Base-by-base conservation (phyloP, 2,113 vertebrate species). In the Nesoenas mayeri region DNA sequence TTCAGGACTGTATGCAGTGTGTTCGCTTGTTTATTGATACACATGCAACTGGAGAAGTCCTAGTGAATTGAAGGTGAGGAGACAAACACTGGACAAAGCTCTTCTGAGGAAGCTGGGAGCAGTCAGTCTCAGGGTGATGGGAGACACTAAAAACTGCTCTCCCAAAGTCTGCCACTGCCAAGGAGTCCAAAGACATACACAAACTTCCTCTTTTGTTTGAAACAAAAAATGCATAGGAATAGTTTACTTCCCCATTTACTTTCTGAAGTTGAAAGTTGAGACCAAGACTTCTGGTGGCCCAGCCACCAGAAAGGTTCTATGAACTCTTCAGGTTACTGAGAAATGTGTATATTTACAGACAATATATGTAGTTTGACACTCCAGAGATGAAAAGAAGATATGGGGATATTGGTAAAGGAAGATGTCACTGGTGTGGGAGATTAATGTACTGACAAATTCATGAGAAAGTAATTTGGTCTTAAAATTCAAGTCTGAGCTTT, bases 401-500 rank as follows among this genome's bases (percentile, higher is more conserved):
- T 1, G 25, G 16, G 65, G 31, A 16, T 53, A 12, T 7, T 73
- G 64, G 16, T 51, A 56, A 70, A 80, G 16, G 53, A 78, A 51
- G 29, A 48, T 64, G 36, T 28, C 42, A 44, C 8, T 44, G 9
- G 7, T 81, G 28, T 79, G 61, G 78, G 82, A 91, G 51, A 64
- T 71, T 84, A 85, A 38, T 54, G 51, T 36, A 29, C 28, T 14
- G 40, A 79, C 61, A 95, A 96, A 84, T 86, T 83, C 3, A 88
- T 80, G 32, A 95, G 60, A 78, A 74, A 92, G 29, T 36, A 0
- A 60, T 86, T 93, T 90, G 79, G 80, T 88, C 82, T 92, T 81
- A 81, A 84, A 92, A 94, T 93, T 88, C 79, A 94, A 86, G 72
- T 18, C 61, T 81, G 65, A 86, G 53, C 38, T 90, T 88, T 91